Conservation (phyloP, 2,888 invertebrate genomes). For the Andrena dorsata region DNA sequence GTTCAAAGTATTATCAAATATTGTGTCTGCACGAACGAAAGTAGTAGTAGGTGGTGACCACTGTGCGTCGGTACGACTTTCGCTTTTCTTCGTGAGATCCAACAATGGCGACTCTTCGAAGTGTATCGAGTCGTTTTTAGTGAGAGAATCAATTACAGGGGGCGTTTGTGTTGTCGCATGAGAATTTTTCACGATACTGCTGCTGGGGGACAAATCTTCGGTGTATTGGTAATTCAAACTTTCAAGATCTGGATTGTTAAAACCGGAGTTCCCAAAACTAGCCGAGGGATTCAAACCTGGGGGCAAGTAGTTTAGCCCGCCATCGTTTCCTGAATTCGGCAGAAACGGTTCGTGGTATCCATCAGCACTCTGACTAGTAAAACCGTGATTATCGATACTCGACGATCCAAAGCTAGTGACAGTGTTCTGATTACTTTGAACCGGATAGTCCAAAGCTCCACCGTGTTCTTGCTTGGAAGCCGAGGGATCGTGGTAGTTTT, state of each 20-base stretch:
- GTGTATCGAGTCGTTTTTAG: slow-evolving; percentile 89
- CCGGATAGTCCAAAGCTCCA: not conserved
- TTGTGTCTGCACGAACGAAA: not conserved
- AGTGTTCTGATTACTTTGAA: slow-evolving; percentile 17
- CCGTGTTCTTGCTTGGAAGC: not conserved
- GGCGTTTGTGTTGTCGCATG: slow-evolving; percentile 2
- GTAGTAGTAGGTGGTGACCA: slow-evolving; percentile 15
- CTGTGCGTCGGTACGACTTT: slow-evolving; percentile 23
- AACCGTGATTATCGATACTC: slow-evolving; percentile 8
- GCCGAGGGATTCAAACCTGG: slow-evolving; percentile 13
- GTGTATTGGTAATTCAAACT: slow-evolving; percentile 34
- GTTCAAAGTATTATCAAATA: not conserved
- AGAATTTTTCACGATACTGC: slow-evolving; percentile 46
- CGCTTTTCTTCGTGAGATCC: slow-evolving; percentile 85
- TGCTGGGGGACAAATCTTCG: slow-evolving; percentile 43
- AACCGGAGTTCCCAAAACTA: slow-evolving; percentile 27
- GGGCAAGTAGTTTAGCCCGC: not conserved
- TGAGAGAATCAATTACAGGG: not conserved
- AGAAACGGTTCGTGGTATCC: not conserved
- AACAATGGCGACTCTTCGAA: slow-evolving; percentile 90
- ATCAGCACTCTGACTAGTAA: not conserved
- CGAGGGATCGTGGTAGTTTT: slow-evolving; percentile 6
- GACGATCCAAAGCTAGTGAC: slow-evolving; percentile 6
- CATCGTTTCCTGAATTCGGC: not conserved
- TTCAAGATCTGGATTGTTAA: slow-evolving; percentile 15